Conservation (phyloP, 2,888 invertebrate species). For the Fragum whitleyi region DNA sequence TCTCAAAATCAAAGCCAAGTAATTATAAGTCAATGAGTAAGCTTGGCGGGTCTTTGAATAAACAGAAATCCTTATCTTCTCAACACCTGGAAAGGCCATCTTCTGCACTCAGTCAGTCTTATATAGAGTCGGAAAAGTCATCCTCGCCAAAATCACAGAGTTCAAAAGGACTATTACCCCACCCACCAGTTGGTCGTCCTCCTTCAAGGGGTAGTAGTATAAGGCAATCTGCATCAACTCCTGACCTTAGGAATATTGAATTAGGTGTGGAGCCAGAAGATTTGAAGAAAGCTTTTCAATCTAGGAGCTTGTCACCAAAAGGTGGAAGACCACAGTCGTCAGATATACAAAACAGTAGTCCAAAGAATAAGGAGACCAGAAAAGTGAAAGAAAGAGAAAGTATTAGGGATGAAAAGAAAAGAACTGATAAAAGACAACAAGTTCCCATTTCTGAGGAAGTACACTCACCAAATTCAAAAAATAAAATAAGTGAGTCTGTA, state of each 20-base stretch:
- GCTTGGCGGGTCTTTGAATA: slow-evolving; percentile 47
- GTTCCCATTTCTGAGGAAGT: slow-evolving; percentile 9
- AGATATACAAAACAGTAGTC: slow-evolving; percentile 22
- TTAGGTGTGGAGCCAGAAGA: slow-evolving; percentile 50
- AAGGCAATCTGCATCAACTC: slow-evolving; percentile 62
- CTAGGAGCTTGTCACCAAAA: slow-evolving; percentile 53
- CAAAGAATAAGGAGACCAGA: slow-evolving; percentile 6
- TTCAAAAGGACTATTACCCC: slow-evolving; percentile 50
- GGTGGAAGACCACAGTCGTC: slow-evolving; percentile 57
- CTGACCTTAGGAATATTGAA: slow-evolving; percentile 63
- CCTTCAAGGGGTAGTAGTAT: slow-evolving; percentile 42
- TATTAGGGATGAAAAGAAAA: slow-evolving; percentile 3
- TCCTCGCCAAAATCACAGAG: slow-evolving; percentile 20
- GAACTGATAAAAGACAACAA: neutral
- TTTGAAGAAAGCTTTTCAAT: slow-evolving; percentile 48
- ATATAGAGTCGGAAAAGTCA: neutral
- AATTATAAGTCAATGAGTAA: slow-evolving; percentile 57
- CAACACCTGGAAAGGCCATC: slow-evolving; percentile 56
- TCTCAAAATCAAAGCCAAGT: slow-evolving; percentile 18
- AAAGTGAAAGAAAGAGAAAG: slow-evolving; percentile 23
- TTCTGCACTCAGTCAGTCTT: slow-evolving; percentile 25
- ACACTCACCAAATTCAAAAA: neutral
- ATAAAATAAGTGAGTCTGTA: neutral
- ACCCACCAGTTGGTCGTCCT: slow-evolving; percentile 62
- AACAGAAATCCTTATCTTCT: slow-evolving; percentile 62